Evolutionary conservation across 2,797 vertebrate species (phyloP), one percentile per base, ranked within the genome.

Genomic region (Sebastes alutus): DNA sequence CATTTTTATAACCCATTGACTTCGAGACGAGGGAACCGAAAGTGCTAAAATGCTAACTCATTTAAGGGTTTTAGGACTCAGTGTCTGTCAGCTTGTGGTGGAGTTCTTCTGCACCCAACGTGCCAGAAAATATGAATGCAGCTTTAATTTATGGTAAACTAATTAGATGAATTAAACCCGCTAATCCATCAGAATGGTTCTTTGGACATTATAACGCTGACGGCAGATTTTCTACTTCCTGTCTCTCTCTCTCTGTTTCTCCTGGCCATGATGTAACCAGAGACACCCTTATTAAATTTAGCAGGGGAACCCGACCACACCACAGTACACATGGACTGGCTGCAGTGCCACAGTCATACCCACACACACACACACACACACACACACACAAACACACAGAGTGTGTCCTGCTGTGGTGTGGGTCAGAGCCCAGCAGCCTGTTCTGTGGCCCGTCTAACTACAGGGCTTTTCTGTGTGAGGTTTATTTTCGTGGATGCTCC

Each of bases 401-500:
- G 27, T 27, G 60, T 0, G 79, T 82, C 75, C 75, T 78, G 73
- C 86, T 91, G 89, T 76, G 87, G 88, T 85, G 69, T 82, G 88
- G 84, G 83, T 84, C 35, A 25, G 85, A 78, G 89, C 83, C 81
- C 86, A 72, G 86, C 81, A 88, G 87, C 78, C 91, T 86, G 84
- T 83, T 82, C 81, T 92, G 91, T 42, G 91, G 89, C 81, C 64
- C 67, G 32, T 78, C 58, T 90, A 93, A 93, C 85, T 94, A 93
- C 87, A 94, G 92, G 89, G 87, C 81, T 90, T 93, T 90, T 92
- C 86, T 90, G 78, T 89, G 86, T 90, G 80, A 82, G 87, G 83
- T 90, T 91, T 94, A 93, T 93, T 94, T 92, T 87, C 14, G 91
- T 88, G 89, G 87, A 93, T 83, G 89, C 84, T 82, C 75, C 4